Evolutionary conservation across 2,888 invertebrate genomes (phyloP), one percentile per base, ranked within the genome.

Genomic region (Ennomos erosarius): DNA sequence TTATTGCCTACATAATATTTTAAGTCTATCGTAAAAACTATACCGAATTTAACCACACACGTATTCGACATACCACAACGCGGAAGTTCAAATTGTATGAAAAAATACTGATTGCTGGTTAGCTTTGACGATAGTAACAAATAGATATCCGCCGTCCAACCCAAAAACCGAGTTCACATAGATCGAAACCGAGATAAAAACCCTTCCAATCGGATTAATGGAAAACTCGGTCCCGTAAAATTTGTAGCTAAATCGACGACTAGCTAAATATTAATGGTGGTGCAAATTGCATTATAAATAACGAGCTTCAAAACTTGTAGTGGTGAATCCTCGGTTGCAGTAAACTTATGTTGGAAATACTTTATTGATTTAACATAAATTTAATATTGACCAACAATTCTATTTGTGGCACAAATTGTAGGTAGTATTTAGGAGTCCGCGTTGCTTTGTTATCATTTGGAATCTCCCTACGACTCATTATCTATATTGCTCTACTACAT

Each of bases 271-370:
- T 59, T 56, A 62, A 51, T 38, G 47, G 53, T 44, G 47, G 52
- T 55, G 62, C 61, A 67, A 61, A 53, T 65, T 65, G 61, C 57
- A 63, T 55, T 62, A 62, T 63, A 53, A 65, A 58, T 67, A 61
- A 67, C 57, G 61, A 62, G 63, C 48, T 51, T 62, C 59, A 33
- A 39, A 62, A 54, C 56, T 65, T 49, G 58, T 51, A 59, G 57
- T 65, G 46, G 47, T 46, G 64, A 67, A 59, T 59, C 48, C 48
- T 55, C 52, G 64, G 65, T 61, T 55, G 61, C 58, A 62, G 59
- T 51, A 34, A 57, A 59, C 58, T 50, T 46, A 55, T 59, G 53
- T 59, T 45, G 59, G 52, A 45, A 50, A 53, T 39, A 40, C 38
- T 55, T 47, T 49, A 62, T 58, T 58, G 44, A 55, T 55, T 62